A percentile compares a stretch with the other conserved stretches of the same genome.
Evolutionary conservation across 2,888 invertebrate species (phyloP).

Genomic region (Spodoptera littoralis): DNA sequence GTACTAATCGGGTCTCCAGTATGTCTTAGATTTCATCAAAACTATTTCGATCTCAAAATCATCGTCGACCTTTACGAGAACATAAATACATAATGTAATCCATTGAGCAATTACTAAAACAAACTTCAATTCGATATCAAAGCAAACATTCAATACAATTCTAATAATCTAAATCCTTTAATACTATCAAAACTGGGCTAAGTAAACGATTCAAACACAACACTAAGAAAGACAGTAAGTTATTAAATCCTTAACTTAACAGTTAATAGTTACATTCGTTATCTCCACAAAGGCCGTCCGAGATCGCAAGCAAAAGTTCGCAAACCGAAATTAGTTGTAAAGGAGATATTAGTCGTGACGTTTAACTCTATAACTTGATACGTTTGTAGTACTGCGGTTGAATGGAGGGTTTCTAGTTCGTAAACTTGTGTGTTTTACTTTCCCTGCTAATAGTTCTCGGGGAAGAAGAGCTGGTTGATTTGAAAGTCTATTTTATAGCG

Average conservation of each 20-base stretch:
- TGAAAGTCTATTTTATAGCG: not conserved
- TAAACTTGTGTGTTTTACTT: slow-evolving; percentile 49
- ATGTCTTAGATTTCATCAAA: too few relatives aligned
- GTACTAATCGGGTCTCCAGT: too few relatives aligned
- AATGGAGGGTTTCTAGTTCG: slow-evolving; percentile 35
- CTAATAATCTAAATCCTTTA: not conserved
- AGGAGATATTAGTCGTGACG: slow-evolving; percentile 62
- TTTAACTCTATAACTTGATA: slow-evolving; percentile 62
- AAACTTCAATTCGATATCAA: too few relatives aligned
- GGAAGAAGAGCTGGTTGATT: slow-evolving; percentile 23
- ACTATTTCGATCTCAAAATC: too few relatives aligned
- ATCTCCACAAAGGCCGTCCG: slow-evolving; percentile 53
- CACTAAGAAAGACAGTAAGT: slow-evolving; percentile 43
- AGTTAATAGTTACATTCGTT: slow-evolving; percentile 46
- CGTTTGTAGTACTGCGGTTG: slow-evolving; percentile 51
- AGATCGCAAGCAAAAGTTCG: slow-evolving; percentile 62
- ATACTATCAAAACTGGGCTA: slow-evolving; percentile 4
- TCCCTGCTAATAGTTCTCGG: slow-evolving; percentile 43
- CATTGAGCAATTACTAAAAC: too few relatives aligned
- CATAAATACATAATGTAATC: too few relatives aligned
- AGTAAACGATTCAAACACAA: slow-evolving; percentile 31
- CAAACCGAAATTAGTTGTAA: slow-evolving; percentile 64
- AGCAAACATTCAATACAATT: too few relatives aligned
- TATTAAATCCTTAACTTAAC: slow-evolving; percentile 40
- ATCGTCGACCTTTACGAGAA: too few relatives aligned